Conservation (phyloP, 2,888 invertebrate species). For the Oegoconia quadripuncta region DNA sequence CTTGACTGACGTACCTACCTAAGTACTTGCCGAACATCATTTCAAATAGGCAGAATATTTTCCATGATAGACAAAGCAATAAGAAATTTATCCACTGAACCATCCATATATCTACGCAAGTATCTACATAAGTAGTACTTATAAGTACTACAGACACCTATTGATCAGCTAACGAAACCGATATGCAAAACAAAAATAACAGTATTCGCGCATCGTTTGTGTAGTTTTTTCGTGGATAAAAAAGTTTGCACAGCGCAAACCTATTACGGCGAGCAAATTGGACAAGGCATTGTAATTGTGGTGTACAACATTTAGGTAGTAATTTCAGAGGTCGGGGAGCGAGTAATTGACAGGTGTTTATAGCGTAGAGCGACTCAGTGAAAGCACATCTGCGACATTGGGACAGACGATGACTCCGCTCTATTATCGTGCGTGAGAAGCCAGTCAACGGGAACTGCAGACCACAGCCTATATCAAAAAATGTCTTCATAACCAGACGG, state of each 20-base stretch:
- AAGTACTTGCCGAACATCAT: constrained; percentile 60
- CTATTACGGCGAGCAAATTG: constrained; percentile 65
- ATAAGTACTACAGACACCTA: constrained; percentile 38
- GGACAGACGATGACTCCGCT: background rate
- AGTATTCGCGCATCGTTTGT: constrained; percentile 62
- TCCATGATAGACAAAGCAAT: constrained; percentile 63
- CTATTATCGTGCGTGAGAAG: background rate
- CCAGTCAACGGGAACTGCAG: constrained; percentile 20
- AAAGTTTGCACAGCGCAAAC: constrained; percentile 50
- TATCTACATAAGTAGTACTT: constrained; percentile 27
- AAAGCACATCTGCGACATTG: constrained; percentile 12
- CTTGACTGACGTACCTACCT: constrained; percentile 67
- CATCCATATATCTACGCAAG: too few relatives aligned
- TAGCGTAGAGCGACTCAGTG: constrained; percentile 37
- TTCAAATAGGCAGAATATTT: constrained; percentile 64
- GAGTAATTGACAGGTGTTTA: constrained; percentile 41
- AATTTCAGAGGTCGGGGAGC: constrained; percentile 45
- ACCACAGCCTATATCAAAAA: constrained; percentile 66
- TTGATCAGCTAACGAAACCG: constrained; percentile 56
- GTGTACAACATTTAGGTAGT: constrained; percentile 58
- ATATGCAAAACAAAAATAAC: constrained; percentile 70
- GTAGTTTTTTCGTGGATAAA: constrained; percentile 55
- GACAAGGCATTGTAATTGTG: constrained; percentile 59
- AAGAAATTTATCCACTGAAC: constrained; percentile 40
- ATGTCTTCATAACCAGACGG: constrained; percentile 45